Evolutionary conservation across 2,113 vertebrate species (phyloP).

Genomic region (Periophthalmus modestus): DNA sequence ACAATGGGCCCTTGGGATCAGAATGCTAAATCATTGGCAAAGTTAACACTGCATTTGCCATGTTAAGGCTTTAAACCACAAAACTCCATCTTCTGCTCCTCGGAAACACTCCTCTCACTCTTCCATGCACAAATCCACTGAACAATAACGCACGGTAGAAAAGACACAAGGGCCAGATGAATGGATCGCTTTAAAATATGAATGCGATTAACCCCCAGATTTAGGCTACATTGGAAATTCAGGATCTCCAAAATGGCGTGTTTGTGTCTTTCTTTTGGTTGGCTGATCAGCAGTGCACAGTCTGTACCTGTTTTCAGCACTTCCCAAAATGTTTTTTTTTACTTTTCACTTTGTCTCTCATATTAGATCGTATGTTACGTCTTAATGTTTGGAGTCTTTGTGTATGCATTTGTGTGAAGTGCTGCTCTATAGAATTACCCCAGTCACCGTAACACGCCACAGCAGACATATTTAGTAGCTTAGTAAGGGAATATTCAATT

Average conservation of each 20-base stretch:
- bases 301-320: conserved; percentile 19
- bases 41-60: background rate
- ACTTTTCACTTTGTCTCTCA: too few relatives aligned
- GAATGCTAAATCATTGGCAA: background rate
- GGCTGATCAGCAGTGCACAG: conserved; percentile 37
- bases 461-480: conserved; percentile 63
- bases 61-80: background rate
- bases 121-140: conserved; percentile 41
- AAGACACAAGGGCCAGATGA: conserved; percentile 64
- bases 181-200: conserved; percentile 77
- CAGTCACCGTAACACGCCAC: conserved; percentile 44
- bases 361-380: conserved; percentile 5
- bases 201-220: conserved; percentile 67
- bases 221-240: conserved; percentile 59
- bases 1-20: background rate
- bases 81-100: background rate
- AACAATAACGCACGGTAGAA: conserved; percentile 48
- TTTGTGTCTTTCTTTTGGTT: conserved; percentile 61
- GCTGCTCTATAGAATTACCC: conserved; percentile 33
- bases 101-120: conserved; percentile 39
- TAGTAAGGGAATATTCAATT: conserved; percentile 68
- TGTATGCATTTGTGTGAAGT: conserved; percentile 28
- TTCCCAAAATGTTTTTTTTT: background rate
- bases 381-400: conserved; percentile 40
- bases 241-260: conserved; percentile 54